Base-by-base conservation (phyloP, 2,797 vertebrate genomes). In the Eulemur coronatus region DNA sequence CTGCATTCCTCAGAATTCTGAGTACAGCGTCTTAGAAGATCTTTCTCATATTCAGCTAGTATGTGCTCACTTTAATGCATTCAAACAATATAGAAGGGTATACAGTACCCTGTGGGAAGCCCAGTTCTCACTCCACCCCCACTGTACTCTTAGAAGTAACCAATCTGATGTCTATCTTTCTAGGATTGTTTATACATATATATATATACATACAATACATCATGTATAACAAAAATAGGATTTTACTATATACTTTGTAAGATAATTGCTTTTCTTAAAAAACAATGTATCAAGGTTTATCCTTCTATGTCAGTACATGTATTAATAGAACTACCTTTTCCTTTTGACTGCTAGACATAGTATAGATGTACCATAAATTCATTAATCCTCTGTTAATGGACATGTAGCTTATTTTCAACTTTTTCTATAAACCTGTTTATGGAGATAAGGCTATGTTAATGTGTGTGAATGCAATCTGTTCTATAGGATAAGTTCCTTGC, bases 401-500 rank as follows among this genome's bases (percentile, higher is more conserved):
- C 69, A 82, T 69, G 9, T 35, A 69, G n/a, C 41, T 89, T 86
- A 70, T 89, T 95, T 73, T 91, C 48, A 95, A 84, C 24, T 50
- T 95, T 79, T 87, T 96, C 65, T 89, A 26, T 41, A 28, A 8
- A 94, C 5, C 69, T 13, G 26, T 59, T 52, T 95, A 80, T 33
- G 30, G 55, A 93, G 15, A 85, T 14, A 1, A 3, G 75, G 63
- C 35, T 43, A 63, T 17, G 79, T 33, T 28, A 61, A 5, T 8
- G 43, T 80, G 14, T 35, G 20, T 59, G 43, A 17, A 79, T 84
- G 13, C 24, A 90, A 48, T 70, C 50, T 30, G 11, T 43, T 65
- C 50, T 61, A 30, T 43, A 50, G 41, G 43, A 67, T 87, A 86
- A 57, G 8, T 75, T 80, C 63, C 41, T 87, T n/a, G 14, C 28